A percentile compares a stretch with the other conserved stretches of the same genome.
These are phyloP conservation scores for Oligia strigilis DNA, from an alignment of 2,888 invertebrate genomes.

Conservation along the genomic window DNA sequence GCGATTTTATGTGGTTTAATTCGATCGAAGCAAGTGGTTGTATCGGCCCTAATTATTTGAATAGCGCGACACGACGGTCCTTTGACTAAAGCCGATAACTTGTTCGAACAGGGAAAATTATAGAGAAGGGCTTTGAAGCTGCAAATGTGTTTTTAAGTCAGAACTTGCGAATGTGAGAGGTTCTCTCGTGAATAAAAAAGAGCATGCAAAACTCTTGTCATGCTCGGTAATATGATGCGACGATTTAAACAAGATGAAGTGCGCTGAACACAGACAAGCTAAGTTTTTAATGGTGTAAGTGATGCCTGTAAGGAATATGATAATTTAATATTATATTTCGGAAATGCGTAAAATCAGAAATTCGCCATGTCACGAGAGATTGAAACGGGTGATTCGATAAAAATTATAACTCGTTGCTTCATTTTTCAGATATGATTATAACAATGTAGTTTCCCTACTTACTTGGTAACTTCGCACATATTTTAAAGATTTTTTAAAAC, in stretches of 20 bases:
- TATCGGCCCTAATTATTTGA: slow-evolving; percentile 89
- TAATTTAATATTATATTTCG: slow-evolving; percentile 33
- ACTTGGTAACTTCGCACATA: too few relatives aligned
- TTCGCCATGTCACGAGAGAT: slow-evolving; percentile 27
- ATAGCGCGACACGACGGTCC: slow-evolving; percentile 84
- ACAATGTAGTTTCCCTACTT: too few relatives aligned
- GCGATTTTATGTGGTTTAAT: slow-evolving; percentile 88
- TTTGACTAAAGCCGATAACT: slow-evolving; percentile 86
- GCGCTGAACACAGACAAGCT: slow-evolving; percentile 32
- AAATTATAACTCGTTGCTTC: too few relatives aligned
- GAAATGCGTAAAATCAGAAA: slow-evolving; percentile 47
- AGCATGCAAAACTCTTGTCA: slow-evolving; percentile 6
- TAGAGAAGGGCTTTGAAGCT: slow-evolving; percentile 65
- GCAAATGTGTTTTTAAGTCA: slow-evolving; percentile 14
- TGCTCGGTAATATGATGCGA: slow-evolving; percentile 12
- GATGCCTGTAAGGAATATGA: slow-evolving; percentile 40
- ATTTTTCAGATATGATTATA: too few relatives aligned
- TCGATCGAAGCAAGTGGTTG: slow-evolving; percentile 82
- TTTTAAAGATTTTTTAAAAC: too few relatives aligned
- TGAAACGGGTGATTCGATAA: slow-evolving; percentile 23
- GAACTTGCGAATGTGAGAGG: slow-evolving; percentile 18
- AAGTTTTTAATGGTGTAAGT: slow-evolving; percentile 27
- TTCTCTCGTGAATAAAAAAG: slow-evolving; percentile 13
- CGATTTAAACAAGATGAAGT: slow-evolving; percentile 40
- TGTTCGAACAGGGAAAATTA: slow-evolving; percentile 67